A percentile compares a stretch with the other conserved stretches of the same genome.
Evolutionary conservation across 1,140 invertebrate species (phyloP).

Genomic region (Trichomalopsis sarcophagae): DNA sequence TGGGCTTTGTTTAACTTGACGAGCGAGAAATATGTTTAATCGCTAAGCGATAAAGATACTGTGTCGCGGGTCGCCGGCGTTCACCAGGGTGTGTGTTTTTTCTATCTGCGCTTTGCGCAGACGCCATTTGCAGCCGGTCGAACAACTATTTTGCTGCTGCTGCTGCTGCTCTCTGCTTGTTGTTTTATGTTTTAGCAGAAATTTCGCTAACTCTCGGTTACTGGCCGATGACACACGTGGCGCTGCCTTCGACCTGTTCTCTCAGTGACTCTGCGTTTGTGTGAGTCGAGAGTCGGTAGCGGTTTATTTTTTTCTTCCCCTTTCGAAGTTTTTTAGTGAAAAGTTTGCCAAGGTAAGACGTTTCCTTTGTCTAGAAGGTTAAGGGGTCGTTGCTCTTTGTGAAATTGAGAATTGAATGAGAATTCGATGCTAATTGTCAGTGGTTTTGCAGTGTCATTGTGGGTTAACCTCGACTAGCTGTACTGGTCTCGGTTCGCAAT

Average conservation of each 20-base stretch:
- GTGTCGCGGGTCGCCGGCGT: not conserved
- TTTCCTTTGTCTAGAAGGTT: not conserved
- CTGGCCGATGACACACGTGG: not conserved
- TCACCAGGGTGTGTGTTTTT: conserved; percentile 25
- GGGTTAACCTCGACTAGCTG: conserved; percentile 50
- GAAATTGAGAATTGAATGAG: not conserved
- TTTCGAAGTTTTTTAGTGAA: not conserved
- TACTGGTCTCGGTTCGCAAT: not conserved
- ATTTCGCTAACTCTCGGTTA: not conserved
- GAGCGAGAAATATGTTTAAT: not conserved
- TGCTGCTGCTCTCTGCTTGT: not conserved
- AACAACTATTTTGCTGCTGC: not conserved
- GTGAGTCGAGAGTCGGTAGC: not conserved
- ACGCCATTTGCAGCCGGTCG: conserved; percentile 47
- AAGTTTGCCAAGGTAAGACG: conserved; percentile 8
- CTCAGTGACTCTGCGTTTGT: conserved; percentile 49
- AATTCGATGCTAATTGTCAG: not conserved
- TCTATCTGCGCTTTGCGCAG: conserved; percentile 34
- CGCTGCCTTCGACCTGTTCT: conserved; percentile 5
- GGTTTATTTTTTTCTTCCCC: conserved; percentile 43
- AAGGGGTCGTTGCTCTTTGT: not conserved
- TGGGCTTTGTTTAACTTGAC: conserved; percentile 14
- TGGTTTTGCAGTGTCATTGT: conserved; percentile 65
- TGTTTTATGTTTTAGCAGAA: conserved; percentile 30
- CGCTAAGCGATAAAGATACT: not conserved